These are phyloP conservation scores for Campoplex nolae DNA, from an alignment of 2,888 invertebrate species.

Conservation along the genomic window DNA sequence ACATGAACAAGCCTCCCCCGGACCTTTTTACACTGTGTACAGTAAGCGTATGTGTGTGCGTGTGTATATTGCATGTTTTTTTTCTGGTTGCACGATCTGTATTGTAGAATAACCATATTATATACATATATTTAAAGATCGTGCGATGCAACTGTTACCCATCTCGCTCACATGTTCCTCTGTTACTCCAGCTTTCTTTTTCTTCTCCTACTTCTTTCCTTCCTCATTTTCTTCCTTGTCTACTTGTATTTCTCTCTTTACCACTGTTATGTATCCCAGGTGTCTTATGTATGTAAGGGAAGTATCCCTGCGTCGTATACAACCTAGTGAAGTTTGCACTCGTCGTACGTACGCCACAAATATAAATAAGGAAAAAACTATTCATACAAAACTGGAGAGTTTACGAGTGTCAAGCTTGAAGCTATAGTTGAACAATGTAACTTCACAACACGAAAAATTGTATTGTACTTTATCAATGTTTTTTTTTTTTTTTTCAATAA, in stretches of 20 bases:
- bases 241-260: conserved; percentile 27
- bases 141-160: conserved; percentile 68
- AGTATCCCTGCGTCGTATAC: conserved; percentile 61
- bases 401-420: conserved; percentile 8
- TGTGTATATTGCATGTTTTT: background rate
- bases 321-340: conserved; percentile 58
- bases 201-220: background rate
- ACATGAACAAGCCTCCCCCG: conserved; percentile 55
- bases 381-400: conserved; percentile 4
- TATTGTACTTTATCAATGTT: background rate
- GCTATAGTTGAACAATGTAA: conserved; percentile 5
- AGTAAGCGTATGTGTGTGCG: background rate
- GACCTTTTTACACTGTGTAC: conserved; percentile 63
- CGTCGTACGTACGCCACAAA: conserved; percentile 60
- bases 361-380: conserved; percentile 56
- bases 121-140: conserved; percentile 56
- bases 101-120: conserved; percentile 13
- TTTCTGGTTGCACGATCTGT: conserved; percentile 44
- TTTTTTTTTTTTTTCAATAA: background rate
- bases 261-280: conserved; percentile 29
- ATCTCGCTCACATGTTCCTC: conserved; percentile 68
- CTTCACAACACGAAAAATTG: background rate
- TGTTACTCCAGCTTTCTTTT: conserved; percentile 4
- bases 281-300: conserved; percentile 22
- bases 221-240: background rate